Evolutionary conservation across 2,113 vertebrate genomes (phyloP).

Genomic region (Daphoenositta chrysoptera): DNA sequence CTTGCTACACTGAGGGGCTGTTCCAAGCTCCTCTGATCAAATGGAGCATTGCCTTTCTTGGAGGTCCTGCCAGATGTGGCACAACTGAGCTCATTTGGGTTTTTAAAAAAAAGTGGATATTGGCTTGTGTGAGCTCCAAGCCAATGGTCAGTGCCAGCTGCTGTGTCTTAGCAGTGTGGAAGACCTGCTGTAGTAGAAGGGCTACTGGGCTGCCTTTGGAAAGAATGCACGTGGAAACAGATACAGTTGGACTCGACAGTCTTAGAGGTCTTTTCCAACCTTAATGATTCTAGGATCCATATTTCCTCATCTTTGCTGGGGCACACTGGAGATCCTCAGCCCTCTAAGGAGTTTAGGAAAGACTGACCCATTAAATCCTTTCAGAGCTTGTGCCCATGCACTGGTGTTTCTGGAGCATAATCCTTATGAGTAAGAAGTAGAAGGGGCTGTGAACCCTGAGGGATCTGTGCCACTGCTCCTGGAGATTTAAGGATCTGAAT

Average conservation of each 20-base stretch:
- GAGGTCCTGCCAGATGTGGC: background rate
- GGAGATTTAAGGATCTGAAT: background rate
- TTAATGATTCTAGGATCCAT: background rate
- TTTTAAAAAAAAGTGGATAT: background rate
- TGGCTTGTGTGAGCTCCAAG: background rate
- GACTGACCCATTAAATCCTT: background rate
- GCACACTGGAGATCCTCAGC: background rate
- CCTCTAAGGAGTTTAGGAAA: background rate
- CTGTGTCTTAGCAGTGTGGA: background rate
- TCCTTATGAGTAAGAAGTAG: background rate
- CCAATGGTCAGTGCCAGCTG: background rate
- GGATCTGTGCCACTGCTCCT: background rate
- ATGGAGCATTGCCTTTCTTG: background rate
- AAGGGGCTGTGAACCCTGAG: background rate
- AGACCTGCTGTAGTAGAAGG: background rate
- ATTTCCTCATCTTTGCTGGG: background rate
- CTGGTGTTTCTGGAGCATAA: background rate
- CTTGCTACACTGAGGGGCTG: background rate
- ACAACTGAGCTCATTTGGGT: background rate
- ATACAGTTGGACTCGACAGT: rapidly evolving
- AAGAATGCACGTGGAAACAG: background rate
- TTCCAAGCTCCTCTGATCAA: background rate
- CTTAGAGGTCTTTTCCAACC: background rate
- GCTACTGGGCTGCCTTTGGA: background rate
- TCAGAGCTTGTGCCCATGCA: background rate